Evolutionary conservation across 2,888 invertebrate species (phyloP), one percentile per base, ranked within the genome.

Genomic region (Unio delphinus): DNA sequence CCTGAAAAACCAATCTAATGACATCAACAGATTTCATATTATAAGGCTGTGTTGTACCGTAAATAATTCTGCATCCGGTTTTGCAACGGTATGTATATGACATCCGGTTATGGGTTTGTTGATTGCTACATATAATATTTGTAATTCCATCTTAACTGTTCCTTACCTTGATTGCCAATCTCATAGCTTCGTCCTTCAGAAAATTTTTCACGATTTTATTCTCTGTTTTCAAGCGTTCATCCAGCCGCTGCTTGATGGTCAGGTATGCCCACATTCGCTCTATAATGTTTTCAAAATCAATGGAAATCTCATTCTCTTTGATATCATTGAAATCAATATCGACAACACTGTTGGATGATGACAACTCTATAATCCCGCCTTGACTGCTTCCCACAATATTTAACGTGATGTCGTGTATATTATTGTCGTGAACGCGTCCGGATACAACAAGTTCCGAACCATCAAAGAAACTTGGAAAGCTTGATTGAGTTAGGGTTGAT

Each of bases 241-340:
- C 73, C 61, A 85, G 57, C 11, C 83, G 65, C 59, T 83, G 81
- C 63, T 83, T 85, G 15, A 86, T 83, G 2, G 84, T 83, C n/a
- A 84, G 69, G 64, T 84, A 86, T 8, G 83, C 84, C 85, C 86
- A 85, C 28, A 83, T 80, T 57, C 76, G 80, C 69, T 86, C 82
- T 4, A 81, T 78, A 60, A 83, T 76, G 23, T 64, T 72, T 15
- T 75, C 74, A 65, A 77, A 79, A 45, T 76, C 72, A 20, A 78
- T 26, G 18, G 66, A 55, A 7, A 73, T 74, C 56, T 75, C 75
- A 56, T 72, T 74, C n/a, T 74, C 74, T 4, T 75, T 70, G 2
- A 70, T 57, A 23, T 61, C 56, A 34, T 55, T 58, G 8, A 54
- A 54, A n/a, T 65, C 57, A 23, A 18, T 58, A 17, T 65, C 45